Base-by-base conservation (phyloP, 1,140 invertebrate genomes). In the Zophobas atratus region DNA sequence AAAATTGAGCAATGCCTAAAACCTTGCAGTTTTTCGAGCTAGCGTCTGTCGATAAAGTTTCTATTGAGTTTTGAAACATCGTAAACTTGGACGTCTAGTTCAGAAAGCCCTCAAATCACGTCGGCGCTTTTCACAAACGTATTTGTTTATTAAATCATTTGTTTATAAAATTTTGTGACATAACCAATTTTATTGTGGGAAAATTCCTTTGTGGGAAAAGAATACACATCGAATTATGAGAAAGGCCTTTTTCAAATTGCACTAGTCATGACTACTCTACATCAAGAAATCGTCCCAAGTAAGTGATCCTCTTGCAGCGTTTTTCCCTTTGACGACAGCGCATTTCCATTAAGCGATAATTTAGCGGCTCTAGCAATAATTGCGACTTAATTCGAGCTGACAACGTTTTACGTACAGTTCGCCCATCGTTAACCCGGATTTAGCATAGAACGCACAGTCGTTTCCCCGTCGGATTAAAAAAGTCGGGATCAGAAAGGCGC, bases 91-190 rank as follows among this genome's bases (percentile, higher is more conserved):
- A 56, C 43, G 43, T 46, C 3, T 8, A 46, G 43, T 46, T 46
- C 6, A 60, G 4, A 36, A 35, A 39, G 1, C 20, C 20, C 20
- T 5, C 20, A 67, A 67, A 67, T 67, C 60, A 67, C 33, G 60
- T 67, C 39, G 60, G 39, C 60, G n/a, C 2, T 67, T 43, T 67
- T 43, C n/a, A 43, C 60, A 20, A 41, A 43, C 38, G n/a, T 67
- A 43, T 67, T 67, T 67, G 43, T 43, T 67, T 67, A 43, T 67
- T 43, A 67, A 67, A 43, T 67, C 60, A 67, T 67, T 67, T 67
- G 60, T 67, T 67, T 67, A 43, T 67, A 67, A 67, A 63, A 67
- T 67, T 67, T 67, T 67, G 60, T 67, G 39, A 67, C 60, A 67
- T 43, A n/a, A 67, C 32, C 57, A 63, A 63, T 67, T 67, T 67